Evolutionary conservation across 2,113 vertebrate genomes (phyloP).

Genomic region (Apeltes quadracus): DNA sequence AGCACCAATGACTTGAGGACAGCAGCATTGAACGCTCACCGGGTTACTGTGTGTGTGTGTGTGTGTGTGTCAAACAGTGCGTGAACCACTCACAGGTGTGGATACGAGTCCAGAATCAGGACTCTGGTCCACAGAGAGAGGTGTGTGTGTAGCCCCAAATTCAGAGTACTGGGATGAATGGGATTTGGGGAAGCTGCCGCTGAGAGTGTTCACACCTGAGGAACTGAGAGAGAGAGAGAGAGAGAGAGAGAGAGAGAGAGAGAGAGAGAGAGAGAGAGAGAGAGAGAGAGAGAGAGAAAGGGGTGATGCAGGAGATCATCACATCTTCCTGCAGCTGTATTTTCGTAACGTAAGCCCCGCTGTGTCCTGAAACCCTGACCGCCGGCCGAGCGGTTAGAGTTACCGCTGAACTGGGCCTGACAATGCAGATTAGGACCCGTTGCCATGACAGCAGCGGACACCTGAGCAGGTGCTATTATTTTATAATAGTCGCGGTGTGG

Average conservation of each 20-base stretch:
- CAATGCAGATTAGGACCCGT: constrained; percentile 74
- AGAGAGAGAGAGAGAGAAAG: neutral
- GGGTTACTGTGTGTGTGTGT: neutral
- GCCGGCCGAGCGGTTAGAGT: constrained; percentile 68
- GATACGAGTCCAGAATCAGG: constrained; percentile 82
- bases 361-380: constrained; percentile 69
- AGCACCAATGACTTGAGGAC: neutral
- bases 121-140: constrained; percentile 75
- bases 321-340: constrained; percentile 13
- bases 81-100: constrained; percentile 82
- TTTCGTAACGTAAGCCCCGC: constrained; percentile 67
- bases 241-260: neutral
- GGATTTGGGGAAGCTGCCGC: constrained; percentile 76
- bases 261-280: constrained; percentile 1
- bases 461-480: constrained; percentile 72
- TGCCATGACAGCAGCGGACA: constrained; percentile 73
- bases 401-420: constrained; percentile 77
- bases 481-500: constrained; percentile 52
- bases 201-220: constrained; percentile 86
- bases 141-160: constrained; percentile 57
- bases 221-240: constrained; percentile 74
- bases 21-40: constrained; percentile 1
- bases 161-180: constrained; percentile 78
- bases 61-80: neutral
- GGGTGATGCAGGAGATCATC: neutral